A percentile compares a stretch with the other conserved stretches of the same genome.
These are phyloP conservation scores for Malacoctenus gilli DNA, from an alignment of 2,797 vertebrate genomes.

Conservation along the genomic window DNA sequence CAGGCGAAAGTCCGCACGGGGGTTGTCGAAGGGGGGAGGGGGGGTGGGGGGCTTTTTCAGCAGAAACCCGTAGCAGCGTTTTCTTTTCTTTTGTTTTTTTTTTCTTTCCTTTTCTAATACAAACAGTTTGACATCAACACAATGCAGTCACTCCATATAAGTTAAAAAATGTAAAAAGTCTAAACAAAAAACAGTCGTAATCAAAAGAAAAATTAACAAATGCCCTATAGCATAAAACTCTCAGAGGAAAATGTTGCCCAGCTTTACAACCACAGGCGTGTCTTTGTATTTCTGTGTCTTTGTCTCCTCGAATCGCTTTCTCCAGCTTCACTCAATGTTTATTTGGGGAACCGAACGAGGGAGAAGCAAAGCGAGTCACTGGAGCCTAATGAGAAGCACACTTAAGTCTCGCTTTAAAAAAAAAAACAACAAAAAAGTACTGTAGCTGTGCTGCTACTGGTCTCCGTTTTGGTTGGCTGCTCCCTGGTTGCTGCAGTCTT, in stretches of 20 bases:
- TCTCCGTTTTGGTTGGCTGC: conserved; percentile 68
- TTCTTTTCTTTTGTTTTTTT: conserved; percentile 70
- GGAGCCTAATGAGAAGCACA: conserved; percentile 49
- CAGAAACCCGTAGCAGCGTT: conserved; percentile 81
- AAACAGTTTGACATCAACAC: conserved; percentile 69
- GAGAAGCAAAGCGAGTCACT: conserved; percentile 45
- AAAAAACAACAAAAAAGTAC: conserved; percentile 2
- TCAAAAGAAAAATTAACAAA: conserved; percentile 64
- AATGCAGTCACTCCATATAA: conserved; percentile 85
- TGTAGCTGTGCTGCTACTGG: conserved; percentile 72
- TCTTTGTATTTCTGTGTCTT: conserved; percentile 47
- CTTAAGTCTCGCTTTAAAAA: conserved; percentile 38
- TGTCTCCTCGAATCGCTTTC: conserved; percentile 42
- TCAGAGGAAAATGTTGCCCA: conserved; percentile 62
- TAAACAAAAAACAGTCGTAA: conserved; percentile 62
- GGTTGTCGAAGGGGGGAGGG: conserved; percentile 65
- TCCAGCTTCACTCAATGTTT: conserved; percentile 53
- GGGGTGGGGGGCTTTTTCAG: too few relatives aligned
- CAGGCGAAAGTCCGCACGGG: conserved; percentile 62
- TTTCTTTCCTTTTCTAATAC: conserved; percentile 63
- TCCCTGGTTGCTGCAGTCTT: conserved; percentile 83
- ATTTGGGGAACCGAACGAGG: conserved; percentile 39
- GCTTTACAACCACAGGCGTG: conserved; percentile 64
- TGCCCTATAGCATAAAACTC: conserved; percentile 72
- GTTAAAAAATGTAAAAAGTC: conserved; percentile 78